These are phyloP conservation scores for Reinhardtius hippoglossoides DNA, from an alignment of 2,113 vertebrate species.

Conservation along the genomic window DNA sequence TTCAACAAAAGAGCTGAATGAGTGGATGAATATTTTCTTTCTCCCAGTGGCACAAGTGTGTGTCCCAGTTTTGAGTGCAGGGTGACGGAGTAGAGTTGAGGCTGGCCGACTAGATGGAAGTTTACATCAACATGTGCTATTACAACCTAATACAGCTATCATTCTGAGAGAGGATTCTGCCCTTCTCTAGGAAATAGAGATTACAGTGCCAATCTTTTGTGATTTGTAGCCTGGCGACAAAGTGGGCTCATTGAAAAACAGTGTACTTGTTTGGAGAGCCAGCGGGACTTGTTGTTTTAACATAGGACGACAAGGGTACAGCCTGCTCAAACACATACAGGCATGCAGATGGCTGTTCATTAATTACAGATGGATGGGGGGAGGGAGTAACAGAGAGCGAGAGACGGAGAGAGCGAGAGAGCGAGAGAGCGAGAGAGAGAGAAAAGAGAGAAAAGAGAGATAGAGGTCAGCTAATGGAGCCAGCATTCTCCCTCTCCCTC, in stretches of 20 bases:
- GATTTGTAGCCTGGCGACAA: conserved; percentile 48
- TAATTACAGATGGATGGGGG: conserved; percentile 81
- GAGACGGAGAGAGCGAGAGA: conserved; percentile 21
- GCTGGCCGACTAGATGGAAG: conserved; percentile 29
- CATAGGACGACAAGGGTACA: conserved; percentile 72
- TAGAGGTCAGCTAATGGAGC: conserved; percentile 63
- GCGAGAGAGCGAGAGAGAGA: conserved; percentile 18
- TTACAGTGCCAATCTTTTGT: conserved; percentile 44
- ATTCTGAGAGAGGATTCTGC: conserved; percentile 52
- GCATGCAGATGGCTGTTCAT: conserved; percentile 79
- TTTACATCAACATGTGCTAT: conserved; percentile 43
- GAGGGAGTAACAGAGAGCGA: conserved; percentile 46
- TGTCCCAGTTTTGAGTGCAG: conserved; percentile 56
- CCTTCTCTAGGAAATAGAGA: conserved; percentile 48
- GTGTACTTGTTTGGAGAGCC: conserved; percentile 66
- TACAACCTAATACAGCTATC: conserved; percentile 50
- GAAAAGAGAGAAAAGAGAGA: conserved; percentile 15
- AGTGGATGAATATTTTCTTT: conserved; percentile 34
- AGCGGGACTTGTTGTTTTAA: conserved; percentile 76
- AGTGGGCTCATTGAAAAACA: conserved; percentile 52
- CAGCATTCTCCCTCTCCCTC: conserved; percentile 55
- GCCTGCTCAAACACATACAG: conserved; percentile 75
- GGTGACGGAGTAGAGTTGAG: conserved; percentile 37
- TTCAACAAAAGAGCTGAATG: conserved; percentile 30
- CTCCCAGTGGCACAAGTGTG: conserved; percentile 48